phyloP scores from a whole-genome alignment of 2,888 invertebrate species.

The Drosophila lacicola region DNA sequence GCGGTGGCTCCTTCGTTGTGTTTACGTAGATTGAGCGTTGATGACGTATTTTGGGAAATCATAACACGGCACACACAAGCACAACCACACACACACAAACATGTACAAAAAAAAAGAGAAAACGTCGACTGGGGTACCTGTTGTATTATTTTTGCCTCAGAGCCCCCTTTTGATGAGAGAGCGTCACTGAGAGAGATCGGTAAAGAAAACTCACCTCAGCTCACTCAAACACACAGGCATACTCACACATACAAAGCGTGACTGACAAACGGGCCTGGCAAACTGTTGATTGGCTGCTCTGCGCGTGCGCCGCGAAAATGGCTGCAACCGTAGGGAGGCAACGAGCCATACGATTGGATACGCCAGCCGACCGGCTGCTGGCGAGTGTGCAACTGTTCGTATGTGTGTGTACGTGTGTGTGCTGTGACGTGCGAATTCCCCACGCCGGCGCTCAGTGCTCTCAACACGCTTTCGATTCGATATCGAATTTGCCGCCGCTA shows the following conservation, averaged over 20 bases:
- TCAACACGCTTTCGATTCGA: slow-evolving; percentile 46
- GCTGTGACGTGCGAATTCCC: slow-evolving; percentile 65
- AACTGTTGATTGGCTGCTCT: slow-evolving; percentile 84
- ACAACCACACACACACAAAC: slow-evolving; percentile 6
- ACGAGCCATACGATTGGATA: slow-evolving; percentile 80
- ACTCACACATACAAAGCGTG: slow-evolving; percentile 8
- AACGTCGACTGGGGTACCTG: slow-evolving; percentile 67
- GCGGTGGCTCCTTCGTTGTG: slow-evolving; percentile 42
- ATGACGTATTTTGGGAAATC: slow-evolving; percentile 81
- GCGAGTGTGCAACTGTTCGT: background rate
- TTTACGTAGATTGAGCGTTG: slow-evolving; percentile 70
- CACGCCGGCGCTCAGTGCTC: slow-evolving; percentile 34
- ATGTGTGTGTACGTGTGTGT: slow-evolving; percentile 20
- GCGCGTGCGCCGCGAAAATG: slow-evolving; percentile 85
- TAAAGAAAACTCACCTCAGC: slow-evolving; percentile 51
- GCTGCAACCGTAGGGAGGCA: slow-evolving; percentile 84
- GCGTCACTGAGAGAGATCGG: slow-evolving; percentile 31
- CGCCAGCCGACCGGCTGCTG: slow-evolving; percentile 49
- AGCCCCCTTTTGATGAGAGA: slow-evolving; percentile 27
- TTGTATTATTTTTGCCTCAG: slow-evolving; percentile 75
- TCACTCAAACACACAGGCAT: slow-evolving; percentile 26
- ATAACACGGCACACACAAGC: slow-evolving; percentile 61
- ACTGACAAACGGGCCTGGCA: slow-evolving; percentile 74
- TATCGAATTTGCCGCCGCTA: slow-evolving; percentile 65
- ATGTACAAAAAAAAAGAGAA: background rate